Conservation (phyloP, 2,113 vertebrate species). For the Micronisus gabar region DNA sequence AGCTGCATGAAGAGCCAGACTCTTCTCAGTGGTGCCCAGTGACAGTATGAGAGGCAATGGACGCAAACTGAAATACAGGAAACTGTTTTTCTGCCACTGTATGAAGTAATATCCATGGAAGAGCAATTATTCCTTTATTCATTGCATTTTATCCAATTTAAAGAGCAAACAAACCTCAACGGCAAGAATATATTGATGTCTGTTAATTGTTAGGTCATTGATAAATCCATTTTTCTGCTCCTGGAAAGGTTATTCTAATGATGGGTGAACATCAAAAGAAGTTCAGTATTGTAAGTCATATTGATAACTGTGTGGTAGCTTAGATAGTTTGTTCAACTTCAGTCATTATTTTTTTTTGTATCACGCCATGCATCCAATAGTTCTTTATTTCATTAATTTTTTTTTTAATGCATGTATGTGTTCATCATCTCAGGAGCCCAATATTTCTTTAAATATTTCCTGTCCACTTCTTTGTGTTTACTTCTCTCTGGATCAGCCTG, state of each 20-base stretch:
- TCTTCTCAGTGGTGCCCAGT: not conserved
- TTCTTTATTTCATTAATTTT: not conserved
- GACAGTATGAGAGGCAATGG: not conserved
- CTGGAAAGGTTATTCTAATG: not conserved
- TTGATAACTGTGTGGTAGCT: not conserved
- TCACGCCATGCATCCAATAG: not conserved
- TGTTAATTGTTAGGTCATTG: not conserved
- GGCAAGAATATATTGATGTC: not conserved
- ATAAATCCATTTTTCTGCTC: not conserved
- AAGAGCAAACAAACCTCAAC: not conserved
- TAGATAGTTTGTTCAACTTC: not conserved
- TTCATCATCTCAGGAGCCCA: not conserved
- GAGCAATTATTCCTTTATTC: not conserved
- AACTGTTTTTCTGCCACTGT: not conserved
- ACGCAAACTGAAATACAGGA: not conserved
- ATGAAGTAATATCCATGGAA: not conserved
- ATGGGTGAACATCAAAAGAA: not conserved
- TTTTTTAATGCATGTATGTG: fast-evolving
- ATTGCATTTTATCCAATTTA: not conserved
- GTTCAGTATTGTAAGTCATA: not conserved
- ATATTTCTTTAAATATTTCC: not conserved
- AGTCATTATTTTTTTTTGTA: not conserved
- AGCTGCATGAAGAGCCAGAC: not conserved
- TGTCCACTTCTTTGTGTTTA: not conserved
- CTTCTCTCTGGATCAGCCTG: not conserved